Percentiles rank a stretch among this genome's conserved stretches.
These are phyloP conservation scores for Lemur catta DNA, from an alignment of 2,797 vertebrate species.

Conservation along the genomic window DNA sequence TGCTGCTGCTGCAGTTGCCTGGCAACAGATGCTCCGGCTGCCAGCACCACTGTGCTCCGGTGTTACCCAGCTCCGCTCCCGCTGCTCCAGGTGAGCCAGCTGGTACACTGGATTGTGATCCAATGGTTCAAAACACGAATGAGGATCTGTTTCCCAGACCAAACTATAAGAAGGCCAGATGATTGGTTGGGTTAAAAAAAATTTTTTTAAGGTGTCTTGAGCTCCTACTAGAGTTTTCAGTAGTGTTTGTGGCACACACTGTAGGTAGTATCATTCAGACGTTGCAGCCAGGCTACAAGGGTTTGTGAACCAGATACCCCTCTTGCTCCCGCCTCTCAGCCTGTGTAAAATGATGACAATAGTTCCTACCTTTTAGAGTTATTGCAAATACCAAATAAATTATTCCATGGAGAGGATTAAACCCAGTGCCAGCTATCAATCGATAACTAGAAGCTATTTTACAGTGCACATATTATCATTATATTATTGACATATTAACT, in stretches of 20 bases:
- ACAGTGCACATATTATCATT: too few relatives aligned
- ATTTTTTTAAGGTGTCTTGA: neutral
- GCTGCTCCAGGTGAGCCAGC: neutral
- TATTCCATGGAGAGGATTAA: neutral
- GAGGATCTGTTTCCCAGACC: neutral
- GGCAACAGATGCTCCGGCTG: slow-evolving; percentile 5
- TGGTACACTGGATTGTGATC: neutral
- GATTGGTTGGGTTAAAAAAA: neutral
- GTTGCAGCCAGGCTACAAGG: neutral
- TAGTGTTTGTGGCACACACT: too few relatives aligned
- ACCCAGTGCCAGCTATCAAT: neutral
- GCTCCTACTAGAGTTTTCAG: neutral
- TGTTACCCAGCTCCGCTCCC: neutral
- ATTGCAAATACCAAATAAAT: neutral
- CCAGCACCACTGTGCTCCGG: neutral
- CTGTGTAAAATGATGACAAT: neutral
- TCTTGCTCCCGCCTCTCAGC: neutral
- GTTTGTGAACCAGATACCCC: neutral
- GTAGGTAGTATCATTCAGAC: accelerated
- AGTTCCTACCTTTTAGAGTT: neutral
- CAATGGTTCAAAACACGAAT: slow-evolving; percentile 15
- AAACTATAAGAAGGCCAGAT: neutral
- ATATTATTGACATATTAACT: neutral
- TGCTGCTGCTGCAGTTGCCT: slow-evolving; percentile 45
- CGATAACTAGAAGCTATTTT: neutral